Conservation (phyloP, 2,113 vertebrate genomes). For the Amblyopsis rosae region DNA sequence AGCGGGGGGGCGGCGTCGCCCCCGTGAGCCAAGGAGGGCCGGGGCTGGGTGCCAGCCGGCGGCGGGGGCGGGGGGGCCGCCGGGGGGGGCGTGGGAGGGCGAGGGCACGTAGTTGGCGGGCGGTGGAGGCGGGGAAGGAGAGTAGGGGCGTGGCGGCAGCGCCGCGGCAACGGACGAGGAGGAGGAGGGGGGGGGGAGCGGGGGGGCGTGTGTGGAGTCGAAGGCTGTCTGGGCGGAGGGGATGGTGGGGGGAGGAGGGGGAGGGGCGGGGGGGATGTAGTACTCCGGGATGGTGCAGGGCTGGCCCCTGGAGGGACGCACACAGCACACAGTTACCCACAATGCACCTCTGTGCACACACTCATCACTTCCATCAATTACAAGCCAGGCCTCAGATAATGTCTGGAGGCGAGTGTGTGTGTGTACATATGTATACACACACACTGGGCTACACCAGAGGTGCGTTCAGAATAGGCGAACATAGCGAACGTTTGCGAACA, state of each 20-base stretch:
- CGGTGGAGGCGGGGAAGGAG: constrained; percentile 79
- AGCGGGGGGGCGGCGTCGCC: constrained; percentile 45
- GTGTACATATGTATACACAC: too few relatives aligned
- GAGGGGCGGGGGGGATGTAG: constrained; percentile 85
- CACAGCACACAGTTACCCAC: not conserved
- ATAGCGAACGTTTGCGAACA: too few relatives aligned
- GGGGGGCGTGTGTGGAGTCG: constrained; percentile 75
- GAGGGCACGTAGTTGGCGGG: constrained; percentile 72
- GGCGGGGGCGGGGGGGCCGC: constrained; percentile 50
- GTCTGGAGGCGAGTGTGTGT: too few relatives aligned
- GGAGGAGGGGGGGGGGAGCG: constrained; percentile 79
- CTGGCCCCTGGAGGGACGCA: constrained; percentile 66
- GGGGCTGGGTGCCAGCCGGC: constrained; percentile 44
- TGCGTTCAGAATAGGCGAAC: too few relatives aligned
- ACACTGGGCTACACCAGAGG: too few relatives aligned
- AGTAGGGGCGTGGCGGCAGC: constrained; percentile 68
- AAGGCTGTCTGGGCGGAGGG: constrained; percentile 88
- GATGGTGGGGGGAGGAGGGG: constrained; percentile 85
- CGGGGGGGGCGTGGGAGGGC: constrained; percentile 72
- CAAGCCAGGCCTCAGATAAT: too few relatives aligned
- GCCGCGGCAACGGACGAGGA: constrained; percentile 76
- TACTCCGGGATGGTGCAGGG: constrained; percentile 83
- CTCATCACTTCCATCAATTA: not conserved
- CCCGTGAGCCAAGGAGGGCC: constrained; percentile 68
- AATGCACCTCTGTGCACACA: not conserved